Evolutionary conservation across 2,113 vertebrate genomes (phyloP).

Genomic region (Rhodinocichla rosea): DNA sequence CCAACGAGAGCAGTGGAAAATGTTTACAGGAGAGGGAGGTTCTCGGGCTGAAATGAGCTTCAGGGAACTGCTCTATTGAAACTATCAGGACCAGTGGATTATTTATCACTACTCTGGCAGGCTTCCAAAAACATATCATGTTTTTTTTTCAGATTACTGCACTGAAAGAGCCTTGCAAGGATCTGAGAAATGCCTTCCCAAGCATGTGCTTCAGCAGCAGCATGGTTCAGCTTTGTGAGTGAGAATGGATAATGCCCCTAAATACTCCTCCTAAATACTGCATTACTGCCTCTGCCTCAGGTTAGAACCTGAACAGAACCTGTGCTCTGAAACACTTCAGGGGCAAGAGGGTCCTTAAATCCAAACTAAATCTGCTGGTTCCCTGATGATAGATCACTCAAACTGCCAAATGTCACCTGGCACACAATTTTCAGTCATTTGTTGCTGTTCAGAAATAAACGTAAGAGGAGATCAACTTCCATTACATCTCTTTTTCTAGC

Average conservation of each 20-base stretch:
- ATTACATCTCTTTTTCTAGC: not conserved
- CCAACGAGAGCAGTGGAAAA: not conserved
- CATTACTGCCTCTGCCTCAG: not conserved
- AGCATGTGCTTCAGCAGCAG: not conserved
- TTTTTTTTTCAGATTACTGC: not conserved
- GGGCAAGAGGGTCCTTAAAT: not conserved
- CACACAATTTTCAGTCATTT: not conserved
- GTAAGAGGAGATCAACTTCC: not conserved
- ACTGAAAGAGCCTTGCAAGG: not conserved
- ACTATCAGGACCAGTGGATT: constrained; percentile 19
- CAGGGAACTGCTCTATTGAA: not conserved
- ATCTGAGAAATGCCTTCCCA: not conserved
- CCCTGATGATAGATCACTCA: not conserved
- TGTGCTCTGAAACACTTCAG: not conserved
- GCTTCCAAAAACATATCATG: not conserved
- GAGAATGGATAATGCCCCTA: not conserved
- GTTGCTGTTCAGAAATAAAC: not conserved
- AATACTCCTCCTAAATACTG: not conserved
- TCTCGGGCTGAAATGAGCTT: not conserved
- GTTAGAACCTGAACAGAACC: not conserved
- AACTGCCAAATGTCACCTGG: not conserved
- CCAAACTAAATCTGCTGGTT: not conserved
- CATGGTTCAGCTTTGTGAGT: not conserved
- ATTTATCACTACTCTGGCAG: constrained; percentile 6
- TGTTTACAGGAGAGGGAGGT: not conserved